Evolutionary conservation across 2,797 vertebrate species (phyloP).

Genomic region (Sphaeramia orbicularis): DNA sequence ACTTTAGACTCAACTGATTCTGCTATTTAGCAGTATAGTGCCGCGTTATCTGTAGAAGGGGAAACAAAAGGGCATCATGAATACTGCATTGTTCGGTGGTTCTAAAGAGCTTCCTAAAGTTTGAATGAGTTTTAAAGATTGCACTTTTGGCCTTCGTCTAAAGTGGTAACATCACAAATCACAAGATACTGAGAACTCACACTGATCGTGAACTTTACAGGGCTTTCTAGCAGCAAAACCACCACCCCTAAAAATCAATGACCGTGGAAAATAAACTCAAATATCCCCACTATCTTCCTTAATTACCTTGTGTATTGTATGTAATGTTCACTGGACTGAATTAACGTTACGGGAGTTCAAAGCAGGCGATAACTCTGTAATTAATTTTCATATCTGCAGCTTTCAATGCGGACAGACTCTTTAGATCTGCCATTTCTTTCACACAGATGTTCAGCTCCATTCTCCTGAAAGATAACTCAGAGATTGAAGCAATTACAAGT

Average conservation of each 20-base stretch:
- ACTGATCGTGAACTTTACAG: conserved; percentile 1
- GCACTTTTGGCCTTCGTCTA: conserved; percentile 31
- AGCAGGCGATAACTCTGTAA: conserved; percentile 63
- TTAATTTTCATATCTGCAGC: conserved; percentile 71
- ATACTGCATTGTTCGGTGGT: conserved; percentile 68
- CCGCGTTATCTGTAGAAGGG: conserved; percentile 32
- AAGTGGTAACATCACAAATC: conserved; percentile 35
- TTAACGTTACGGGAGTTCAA: conserved; percentile 45
- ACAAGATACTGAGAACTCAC: conserved; percentile 2
- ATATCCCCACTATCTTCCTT: not conserved
- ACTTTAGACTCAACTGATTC: conserved; percentile 50
- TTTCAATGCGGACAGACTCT: conserved; percentile 39
- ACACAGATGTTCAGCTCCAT: conserved; percentile 42
- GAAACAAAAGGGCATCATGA: conserved; percentile 66
- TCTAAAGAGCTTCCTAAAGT: conserved; percentile 46
- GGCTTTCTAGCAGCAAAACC: not conserved
- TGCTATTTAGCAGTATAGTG: conserved; percentile 51
- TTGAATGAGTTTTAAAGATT: conserved; percentile 32
- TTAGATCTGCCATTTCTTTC: conserved; percentile 52
- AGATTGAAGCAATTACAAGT: conserved; percentile 46
- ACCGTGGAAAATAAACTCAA: conserved; percentile 31
- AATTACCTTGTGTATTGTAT: conserved; percentile 29
- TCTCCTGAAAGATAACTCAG: conserved; percentile 31
- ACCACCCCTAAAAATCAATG: conserved; percentile 17
- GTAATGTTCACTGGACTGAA: conserved; percentile 34